Evolutionary conservation across 2,113 vertebrate genomes (phyloP), one percentile per base, ranked within the genome.

Genomic region (Notechis scutatus): DNA sequence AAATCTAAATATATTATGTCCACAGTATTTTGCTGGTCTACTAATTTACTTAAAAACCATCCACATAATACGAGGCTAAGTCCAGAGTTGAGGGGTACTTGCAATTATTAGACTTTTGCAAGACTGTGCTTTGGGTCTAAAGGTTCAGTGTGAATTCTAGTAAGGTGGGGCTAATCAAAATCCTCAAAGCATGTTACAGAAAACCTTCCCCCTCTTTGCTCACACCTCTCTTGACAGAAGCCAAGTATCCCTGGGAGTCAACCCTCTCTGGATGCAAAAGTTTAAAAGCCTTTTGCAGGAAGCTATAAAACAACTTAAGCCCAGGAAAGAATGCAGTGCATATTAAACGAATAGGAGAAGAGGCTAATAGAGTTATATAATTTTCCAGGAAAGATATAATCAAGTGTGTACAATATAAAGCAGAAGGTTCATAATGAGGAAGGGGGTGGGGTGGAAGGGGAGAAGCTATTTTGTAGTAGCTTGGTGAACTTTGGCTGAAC

Each of bases 401-500:
- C 98, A 97, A 97, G 97, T 98, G 98, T 96, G 96, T 96, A 97
- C 97, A 98, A 97, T 98, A 97, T 97, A 98, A 98, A 98, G 97
- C 98, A 98, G 98, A 98, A 97, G 96, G 95, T 97, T 97, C 95
- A 95, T 97, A 97, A 97, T 97, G 96, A 97, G 95, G 96, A 97
- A 94, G 96, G 97, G 97, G 96, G 42, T 47, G 96, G 95, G 96
- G 94, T 94, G 93, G 4, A 94, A 96, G 97, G 93, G 95, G 95
- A 93, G 69, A 90, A 95, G 95, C 97, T 98, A 98, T 98, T 98
- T 97, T 97, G 98, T 98, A 98, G 98, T 97, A 98, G 98, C 98
- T 97, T 95, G 94, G 94, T 99, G 98, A 99, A 99, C 99, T 98
- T 97, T 98, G 98, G 98, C 98, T 99, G 99, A 99, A 99, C 99